Conservation (phyloP, 2,888 invertebrate species). For the Blera fallax region DNA sequence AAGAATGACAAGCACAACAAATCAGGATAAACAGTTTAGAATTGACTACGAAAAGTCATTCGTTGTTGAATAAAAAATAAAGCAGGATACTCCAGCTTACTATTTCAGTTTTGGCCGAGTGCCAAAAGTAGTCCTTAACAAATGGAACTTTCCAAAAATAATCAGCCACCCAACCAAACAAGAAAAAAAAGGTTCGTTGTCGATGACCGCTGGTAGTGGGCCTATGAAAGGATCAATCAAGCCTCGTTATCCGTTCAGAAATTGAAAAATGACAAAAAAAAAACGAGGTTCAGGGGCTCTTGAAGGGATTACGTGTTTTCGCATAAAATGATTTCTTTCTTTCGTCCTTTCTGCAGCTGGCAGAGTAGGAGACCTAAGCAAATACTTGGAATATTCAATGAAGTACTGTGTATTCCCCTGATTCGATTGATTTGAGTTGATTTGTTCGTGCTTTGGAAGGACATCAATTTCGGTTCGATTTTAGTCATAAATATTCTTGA, state of each 20-base stretch:
- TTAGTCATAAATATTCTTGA: no score
- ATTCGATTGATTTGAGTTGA: no score
- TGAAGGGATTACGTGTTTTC: background rate
- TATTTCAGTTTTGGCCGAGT: background rate
- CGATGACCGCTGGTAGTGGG: background rate
- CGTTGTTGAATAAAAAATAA: background rate
- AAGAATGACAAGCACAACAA: background rate
- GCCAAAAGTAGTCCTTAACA: background rate
- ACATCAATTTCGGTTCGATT: no score
- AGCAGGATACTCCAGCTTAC: background rate
- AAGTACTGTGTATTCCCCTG: background rate
- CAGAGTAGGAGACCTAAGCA: background rate
- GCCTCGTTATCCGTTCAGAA: slow-evolving; percentile 3
- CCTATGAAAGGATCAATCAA: slow-evolving; percentile 16
- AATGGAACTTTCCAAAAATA: background rate
- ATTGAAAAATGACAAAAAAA: background rate
- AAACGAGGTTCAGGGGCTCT: background rate
- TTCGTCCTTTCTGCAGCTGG: background rate
- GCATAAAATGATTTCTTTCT: background rate
- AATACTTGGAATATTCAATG: background rate
- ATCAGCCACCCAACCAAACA: background rate
- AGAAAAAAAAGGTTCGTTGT: background rate
- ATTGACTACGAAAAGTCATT: background rate
- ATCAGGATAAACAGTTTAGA: background rate
- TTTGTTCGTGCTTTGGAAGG: no score